Evolutionary conservation across 1,140 invertebrate genomes (phyloP).

Genomic region (Hycleus phaleratus): DNA sequence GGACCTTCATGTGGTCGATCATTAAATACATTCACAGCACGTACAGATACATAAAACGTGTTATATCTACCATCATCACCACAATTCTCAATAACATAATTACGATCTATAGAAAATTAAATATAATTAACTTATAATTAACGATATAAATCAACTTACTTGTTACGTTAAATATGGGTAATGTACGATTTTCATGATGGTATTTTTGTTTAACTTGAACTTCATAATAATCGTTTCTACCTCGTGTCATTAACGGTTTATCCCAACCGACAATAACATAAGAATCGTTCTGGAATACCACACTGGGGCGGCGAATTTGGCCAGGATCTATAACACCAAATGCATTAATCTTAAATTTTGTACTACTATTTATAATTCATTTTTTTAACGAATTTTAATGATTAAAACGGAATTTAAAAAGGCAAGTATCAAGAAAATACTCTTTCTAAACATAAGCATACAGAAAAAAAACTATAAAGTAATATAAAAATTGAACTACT

Average conservation of each 20-base stretch:
- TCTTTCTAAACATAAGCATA: no score
- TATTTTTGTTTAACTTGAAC: constrained; percentile 42
- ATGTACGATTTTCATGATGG: constrained; percentile 28
- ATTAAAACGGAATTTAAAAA: no score
- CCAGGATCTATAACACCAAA: constrained; percentile 41
- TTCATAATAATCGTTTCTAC: constrained; percentile 53
- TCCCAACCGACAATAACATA: constrained; percentile 50
- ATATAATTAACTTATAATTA: background rate
- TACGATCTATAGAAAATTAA: constrained; percentile 27
- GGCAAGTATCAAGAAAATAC: no score
- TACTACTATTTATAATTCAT: no score
- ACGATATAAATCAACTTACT: constrained; percentile 16
- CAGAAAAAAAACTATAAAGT: no score
- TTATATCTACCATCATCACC: constrained; percentile 38
- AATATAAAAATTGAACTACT: constrained; percentile 18
- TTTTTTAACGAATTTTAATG: no score
- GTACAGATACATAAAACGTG: constrained; percentile 30
- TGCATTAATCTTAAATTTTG: constrained; percentile 1
- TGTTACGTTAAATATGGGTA: constrained; percentile 38
- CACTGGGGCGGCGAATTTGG: constrained; percentile 42
- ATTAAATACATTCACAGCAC: constrained; percentile 29
- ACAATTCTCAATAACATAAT: constrained; percentile 38
- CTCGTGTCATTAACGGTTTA: constrained; percentile 53
- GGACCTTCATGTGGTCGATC: constrained; percentile 36
- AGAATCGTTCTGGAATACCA: constrained; percentile 44